These are phyloP conservation scores for Drepana arcuata DNA, from an alignment of 1,140 invertebrate genomes.

Conservation along the genomic window DNA sequence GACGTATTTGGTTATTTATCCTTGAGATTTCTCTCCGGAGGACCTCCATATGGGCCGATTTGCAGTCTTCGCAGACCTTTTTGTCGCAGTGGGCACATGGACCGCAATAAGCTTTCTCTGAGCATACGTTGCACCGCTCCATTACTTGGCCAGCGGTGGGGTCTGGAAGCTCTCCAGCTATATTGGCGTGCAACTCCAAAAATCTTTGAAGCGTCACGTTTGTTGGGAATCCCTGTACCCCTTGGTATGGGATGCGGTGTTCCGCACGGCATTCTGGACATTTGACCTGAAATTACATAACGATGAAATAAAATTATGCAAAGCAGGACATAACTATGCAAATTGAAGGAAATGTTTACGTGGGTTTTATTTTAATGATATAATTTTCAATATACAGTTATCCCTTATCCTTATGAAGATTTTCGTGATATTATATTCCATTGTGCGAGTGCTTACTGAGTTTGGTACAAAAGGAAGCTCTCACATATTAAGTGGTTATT, in stretches of 20 bases:
- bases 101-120: conserved; percentile 93
- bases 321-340: no score
- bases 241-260: conserved; percentile 96
- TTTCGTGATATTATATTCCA: no score
- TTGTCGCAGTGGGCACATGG: conserved; percentile 95
- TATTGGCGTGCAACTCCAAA: conserved; percentile 94
- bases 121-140: conserved; percentile 92
- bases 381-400: no score
- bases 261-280: conserved; percentile 99
- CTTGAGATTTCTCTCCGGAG: conserved; percentile 93
- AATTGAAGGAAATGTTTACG: no score
- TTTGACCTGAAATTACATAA: conserved; percentile 92
- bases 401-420: no score
- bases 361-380: no score
- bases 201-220: conserved; percentile 97
- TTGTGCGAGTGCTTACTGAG: no score
- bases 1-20: conserved; percentile 93
- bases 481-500: no score
- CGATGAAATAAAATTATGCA: no score
- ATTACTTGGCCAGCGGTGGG: conserved; percentile 87
- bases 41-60: conserved; percentile 96
- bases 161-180: conserved; percentile 91
- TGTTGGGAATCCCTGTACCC: conserved; percentile 94
- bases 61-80: conserved; percentile 92
- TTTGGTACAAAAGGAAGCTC: no score